These are phyloP conservation scores for Ctenochaetus hawaiiensis DNA, from an alignment of 2,797 vertebrate genomes.

Conservation along the genomic window DNA sequence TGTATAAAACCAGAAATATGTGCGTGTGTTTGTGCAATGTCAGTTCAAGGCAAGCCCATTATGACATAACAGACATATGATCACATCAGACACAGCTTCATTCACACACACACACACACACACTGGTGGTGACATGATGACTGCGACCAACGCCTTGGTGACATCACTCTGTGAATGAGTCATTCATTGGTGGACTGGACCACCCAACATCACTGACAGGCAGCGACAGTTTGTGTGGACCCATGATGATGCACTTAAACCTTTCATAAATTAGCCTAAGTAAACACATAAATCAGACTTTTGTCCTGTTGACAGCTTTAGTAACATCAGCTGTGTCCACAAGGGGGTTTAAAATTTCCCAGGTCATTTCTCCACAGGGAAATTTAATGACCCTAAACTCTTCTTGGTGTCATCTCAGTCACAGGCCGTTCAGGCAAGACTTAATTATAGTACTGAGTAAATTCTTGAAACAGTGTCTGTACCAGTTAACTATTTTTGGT, in stretches of 20 bases:
- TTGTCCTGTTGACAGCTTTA: background rate
- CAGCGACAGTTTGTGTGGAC: slow-evolving; percentile 5
- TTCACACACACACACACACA: slow-evolving; percentile 4
- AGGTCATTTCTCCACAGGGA: slow-evolving; percentile 24
- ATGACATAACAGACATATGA: slow-evolving; percentile 23
- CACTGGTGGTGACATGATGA: slow-evolving; percentile 35
- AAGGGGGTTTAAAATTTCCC: slow-evolving; percentile 2
- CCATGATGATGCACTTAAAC: slow-evolving; percentile 5
- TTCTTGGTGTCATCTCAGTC: background rate
- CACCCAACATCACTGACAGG: slow-evolving; percentile 26
- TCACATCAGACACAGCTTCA: background rate
- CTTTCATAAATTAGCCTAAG: slow-evolving; percentile 33
- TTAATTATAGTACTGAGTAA: background rate
- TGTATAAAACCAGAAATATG: background rate
- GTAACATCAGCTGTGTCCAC: slow-evolving; percentile 8
- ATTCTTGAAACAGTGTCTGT: background rate
- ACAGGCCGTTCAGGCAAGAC: background rate
- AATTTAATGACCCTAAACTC: background rate
- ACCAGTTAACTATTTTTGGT: no score
- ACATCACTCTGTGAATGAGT: slow-evolving; percentile 61
- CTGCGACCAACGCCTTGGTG: slow-evolving; percentile 59
- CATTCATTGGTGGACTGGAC: slow-evolving; percentile 47
- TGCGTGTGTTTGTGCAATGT: background rate
- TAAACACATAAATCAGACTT: slow-evolving; percentile 23
- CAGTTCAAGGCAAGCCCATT: slow-evolving; percentile 1